Conservation (phyloP, 2,797 vertebrate species). For the Anolis apletophallus region DNA sequence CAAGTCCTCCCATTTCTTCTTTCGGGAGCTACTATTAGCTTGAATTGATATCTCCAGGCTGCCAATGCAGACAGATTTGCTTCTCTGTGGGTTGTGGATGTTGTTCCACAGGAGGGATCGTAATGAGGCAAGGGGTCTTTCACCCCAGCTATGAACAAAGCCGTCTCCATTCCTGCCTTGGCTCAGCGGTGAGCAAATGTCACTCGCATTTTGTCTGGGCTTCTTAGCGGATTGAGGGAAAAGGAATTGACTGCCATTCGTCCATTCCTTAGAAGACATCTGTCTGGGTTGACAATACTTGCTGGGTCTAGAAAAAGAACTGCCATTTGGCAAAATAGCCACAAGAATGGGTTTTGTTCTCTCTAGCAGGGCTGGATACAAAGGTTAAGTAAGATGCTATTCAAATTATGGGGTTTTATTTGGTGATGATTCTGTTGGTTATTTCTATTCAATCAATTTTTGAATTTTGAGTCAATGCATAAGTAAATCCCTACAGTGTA, state of each 20-base stretch:
- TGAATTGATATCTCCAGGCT: neutral
- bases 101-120: neutral
- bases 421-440: too few species aligned
- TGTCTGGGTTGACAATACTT: neutral
- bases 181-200: rapidly evolving
- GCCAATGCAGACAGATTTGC: neutral
- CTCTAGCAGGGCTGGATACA: too few species aligned
- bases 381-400: too few species aligned
- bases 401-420: too few species aligned
- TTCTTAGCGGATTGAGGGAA: neutral
- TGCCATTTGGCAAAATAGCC: neutral
- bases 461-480: too few species aligned
- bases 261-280: neutral
- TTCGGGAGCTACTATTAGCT: neutral
- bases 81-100: neutral
- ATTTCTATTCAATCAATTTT: too few species aligned
- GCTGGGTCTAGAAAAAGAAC: neutral
- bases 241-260: neutral
- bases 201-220: neutral
- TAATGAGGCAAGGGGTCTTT: neutral
- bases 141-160: neutral
- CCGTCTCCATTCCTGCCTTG: rapidly evolving
- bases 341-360: too few species aligned
- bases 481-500: too few species aligned
- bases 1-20: conserved; percentile 22